Conservation (phyloP, 1,140 invertebrate genomes). For the Araneus ventricosus region DNA sequence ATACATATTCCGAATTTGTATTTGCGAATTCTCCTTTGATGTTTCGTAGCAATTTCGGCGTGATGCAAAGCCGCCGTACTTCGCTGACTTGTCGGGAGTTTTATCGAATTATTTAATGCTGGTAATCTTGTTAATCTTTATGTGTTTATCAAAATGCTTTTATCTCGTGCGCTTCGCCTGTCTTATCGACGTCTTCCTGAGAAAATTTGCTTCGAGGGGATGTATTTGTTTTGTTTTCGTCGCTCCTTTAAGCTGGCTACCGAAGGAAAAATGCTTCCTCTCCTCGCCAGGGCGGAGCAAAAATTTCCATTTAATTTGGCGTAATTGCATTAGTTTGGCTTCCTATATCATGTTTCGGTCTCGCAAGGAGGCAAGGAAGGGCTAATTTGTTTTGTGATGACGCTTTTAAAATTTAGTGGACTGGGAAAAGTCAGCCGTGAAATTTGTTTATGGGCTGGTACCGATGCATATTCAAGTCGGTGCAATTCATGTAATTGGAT, state of each 20-base stretch:
- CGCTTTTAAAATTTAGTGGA: background rate
- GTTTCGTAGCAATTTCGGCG: background rate
- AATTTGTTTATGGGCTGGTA: too few species aligned
- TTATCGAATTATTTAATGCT: slow-evolving; percentile 55
- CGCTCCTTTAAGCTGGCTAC: background rate
- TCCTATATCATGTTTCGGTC: background rate
- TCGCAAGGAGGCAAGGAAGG: background rate
- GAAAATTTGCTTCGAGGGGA: background rate
- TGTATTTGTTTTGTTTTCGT: background rate
- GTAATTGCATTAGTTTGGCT: background rate
- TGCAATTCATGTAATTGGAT: too few species aligned
- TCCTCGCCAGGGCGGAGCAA: background rate
- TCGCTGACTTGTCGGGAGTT: background rate
- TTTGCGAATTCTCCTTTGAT: background rate
- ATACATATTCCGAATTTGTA: background rate
- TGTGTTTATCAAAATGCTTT: slow-evolving; percentile 37
- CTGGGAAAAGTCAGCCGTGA: too few species aligned
- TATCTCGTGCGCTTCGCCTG: background rate
- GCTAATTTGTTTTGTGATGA: background rate
- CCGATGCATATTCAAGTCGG: too few species aligned
- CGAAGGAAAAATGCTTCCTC: background rate
- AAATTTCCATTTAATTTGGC: background rate
- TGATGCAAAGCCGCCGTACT: background rate
- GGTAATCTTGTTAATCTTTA: slow-evolving; percentile 49
- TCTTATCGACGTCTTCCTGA: slow-evolving; percentile 7